Evolutionary conservation across 2,797 vertebrate species (phyloP).

Genomic region (Hippocampus kuda): DNA sequence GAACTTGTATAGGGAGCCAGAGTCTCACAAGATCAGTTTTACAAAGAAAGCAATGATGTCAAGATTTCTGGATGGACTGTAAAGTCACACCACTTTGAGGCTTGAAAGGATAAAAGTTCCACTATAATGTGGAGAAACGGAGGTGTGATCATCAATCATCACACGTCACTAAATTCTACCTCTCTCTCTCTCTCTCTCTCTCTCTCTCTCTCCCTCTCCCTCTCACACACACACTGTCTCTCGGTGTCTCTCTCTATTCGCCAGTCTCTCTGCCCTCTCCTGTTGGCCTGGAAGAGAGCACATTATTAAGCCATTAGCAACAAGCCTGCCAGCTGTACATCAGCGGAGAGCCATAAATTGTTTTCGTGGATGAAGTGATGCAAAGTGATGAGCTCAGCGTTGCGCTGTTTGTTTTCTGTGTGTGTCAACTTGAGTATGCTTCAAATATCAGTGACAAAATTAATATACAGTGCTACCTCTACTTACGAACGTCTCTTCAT

Average conservation of each 20-base stretch:
- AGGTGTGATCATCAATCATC: slow-evolving; percentile 54
- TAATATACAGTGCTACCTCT: too few relatives aligned
- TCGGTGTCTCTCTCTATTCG: slow-evolving; percentile 4
- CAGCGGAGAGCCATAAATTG: slow-evolving; percentile 71
- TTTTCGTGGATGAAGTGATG: slow-evolving; percentile 72
- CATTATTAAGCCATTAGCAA: slow-evolving; percentile 73
- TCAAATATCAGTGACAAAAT: slow-evolving; percentile 35
- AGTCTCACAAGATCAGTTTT: slow-evolving; percentile 36
- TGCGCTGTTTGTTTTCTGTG: slow-evolving; percentile 41
- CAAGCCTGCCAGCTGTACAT: slow-evolving; percentile 68
- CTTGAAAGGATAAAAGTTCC: slow-evolving; percentile 36
- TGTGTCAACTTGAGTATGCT: slow-evolving; percentile 22
- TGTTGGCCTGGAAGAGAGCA: slow-evolving; percentile 53
- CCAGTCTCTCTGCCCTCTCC: slow-evolving; percentile 8
- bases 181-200: background rate
- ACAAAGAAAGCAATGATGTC: slow-evolving; percentile 54
- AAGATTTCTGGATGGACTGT: slow-evolving; percentile 43
- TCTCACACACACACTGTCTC: slow-evolving; percentile 2
- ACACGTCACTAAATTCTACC: slow-evolving; percentile 30
- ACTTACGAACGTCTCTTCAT: too few relatives aligned
- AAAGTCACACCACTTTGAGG: slow-evolving; percentile 43
- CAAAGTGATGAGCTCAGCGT: slow-evolving; percentile 70
- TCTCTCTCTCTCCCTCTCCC: slow-evolving; percentile 12
- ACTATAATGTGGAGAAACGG: slow-evolving; percentile 32
- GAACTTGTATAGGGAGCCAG: slow-evolving; percentile 26